Conservation (phyloP, 2,888 invertebrate genomes). For the Barypeithes pellucidus region DNA sequence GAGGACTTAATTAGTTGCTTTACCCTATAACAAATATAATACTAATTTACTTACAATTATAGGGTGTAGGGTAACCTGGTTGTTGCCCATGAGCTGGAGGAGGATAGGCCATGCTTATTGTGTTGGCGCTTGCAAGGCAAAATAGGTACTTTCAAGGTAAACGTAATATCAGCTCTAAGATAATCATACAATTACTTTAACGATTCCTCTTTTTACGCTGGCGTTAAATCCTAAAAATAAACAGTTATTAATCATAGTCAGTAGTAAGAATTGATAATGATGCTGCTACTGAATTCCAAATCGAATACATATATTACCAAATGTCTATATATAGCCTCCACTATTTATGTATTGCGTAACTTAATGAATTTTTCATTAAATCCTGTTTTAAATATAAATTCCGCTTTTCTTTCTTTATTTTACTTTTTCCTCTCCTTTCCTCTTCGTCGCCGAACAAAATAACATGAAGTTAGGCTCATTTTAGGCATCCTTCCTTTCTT, state of each 20-base stretch:
- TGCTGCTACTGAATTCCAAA: not conserved
- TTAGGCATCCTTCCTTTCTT: too few species aligned
- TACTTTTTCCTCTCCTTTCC: not conserved
- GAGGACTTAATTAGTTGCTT: not conserved
- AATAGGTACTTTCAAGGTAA: not conserved
- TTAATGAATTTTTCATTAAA: conserved; percentile 7
- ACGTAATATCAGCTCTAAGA: not conserved
- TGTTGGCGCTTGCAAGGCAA: too few species aligned
- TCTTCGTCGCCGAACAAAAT: not conserved
- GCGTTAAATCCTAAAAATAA: conserved; percentile 6
- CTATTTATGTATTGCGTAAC: conserved; percentile 16
- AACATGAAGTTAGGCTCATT: not conserved
- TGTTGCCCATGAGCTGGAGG: conserved; percentile 62
- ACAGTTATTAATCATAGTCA: not conserved
- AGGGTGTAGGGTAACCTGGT: conserved; percentile 65
- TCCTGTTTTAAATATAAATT: conserved; percentile 24
- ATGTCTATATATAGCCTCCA: conserved; percentile 12
- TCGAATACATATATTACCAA: conserved; percentile 7
- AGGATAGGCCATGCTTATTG: conserved; percentile 55
- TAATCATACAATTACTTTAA: conserved; percentile 5
- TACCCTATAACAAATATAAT: not conserved
- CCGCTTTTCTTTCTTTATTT: not conserved
- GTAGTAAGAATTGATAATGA: not conserved
- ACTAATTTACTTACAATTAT: conserved; percentile 57
- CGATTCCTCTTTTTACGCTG: not conserved